phyloP scores from a whole-genome alignment of 1,140 invertebrate species.

The Agrypnia vestita region DNA sequence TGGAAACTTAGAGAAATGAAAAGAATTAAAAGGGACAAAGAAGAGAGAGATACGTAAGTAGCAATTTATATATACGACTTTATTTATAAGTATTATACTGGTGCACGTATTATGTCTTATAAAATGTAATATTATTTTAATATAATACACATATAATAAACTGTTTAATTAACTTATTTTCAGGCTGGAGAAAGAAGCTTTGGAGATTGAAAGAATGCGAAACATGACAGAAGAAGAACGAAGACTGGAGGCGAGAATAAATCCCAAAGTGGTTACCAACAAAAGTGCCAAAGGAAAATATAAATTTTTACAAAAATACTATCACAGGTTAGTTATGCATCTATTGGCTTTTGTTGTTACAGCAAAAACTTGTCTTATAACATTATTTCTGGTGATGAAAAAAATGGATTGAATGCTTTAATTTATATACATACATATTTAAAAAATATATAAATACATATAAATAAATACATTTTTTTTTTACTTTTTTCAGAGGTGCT shows the following conservation, averaged over 20 bases:
- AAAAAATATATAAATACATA: too few species aligned
- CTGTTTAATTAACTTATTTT: conserved; percentile 55
- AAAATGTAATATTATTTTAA: too few species aligned
- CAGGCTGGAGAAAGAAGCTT: conserved; percentile 87
- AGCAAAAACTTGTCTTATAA: too few species aligned
- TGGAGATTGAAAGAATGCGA: conserved; percentile 92
- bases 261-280: conserved; percentile 96
- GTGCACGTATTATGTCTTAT: too few species aligned
- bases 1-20: conserved; percentile 99
- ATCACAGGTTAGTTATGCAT: conserved; percentile 79
- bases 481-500: conserved; percentile 81
- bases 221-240: conserved; percentile 98
- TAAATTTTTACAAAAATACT: conserved; percentile 99
- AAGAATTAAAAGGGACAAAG: conserved; percentile 94
- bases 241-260: conserved; percentile 88
- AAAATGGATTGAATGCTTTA: too few species aligned
- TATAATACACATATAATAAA: neutral
- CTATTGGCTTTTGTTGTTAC: too few species aligned
- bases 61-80: too few species aligned
- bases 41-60: conserved; percentile 91
- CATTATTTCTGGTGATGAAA: too few species aligned
- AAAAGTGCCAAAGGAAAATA: conserved; percentile 98
- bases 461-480: neutral
- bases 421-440: too few species aligned
- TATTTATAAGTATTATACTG: too few species aligned